Base-by-base conservation (phyloP, 2,113 vertebrate species). In the Phalacrocorax pelagicus region DNA sequence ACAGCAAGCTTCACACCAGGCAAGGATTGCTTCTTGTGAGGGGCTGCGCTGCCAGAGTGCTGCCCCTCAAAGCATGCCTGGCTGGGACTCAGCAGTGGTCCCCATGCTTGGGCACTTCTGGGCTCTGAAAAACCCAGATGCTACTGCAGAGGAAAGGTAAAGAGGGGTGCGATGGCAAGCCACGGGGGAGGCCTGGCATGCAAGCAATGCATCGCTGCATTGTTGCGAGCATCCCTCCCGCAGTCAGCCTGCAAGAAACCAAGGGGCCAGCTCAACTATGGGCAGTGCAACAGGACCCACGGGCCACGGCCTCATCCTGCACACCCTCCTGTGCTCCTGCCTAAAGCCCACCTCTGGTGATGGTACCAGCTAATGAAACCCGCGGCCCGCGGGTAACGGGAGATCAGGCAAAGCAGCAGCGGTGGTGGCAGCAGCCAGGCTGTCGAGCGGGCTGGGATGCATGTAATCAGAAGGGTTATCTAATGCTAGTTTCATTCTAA, bases 401-500 rank as follows among this genome's bases (percentile, higher is more conserved):
- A 75, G 95, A 52, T 65, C 21, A 52, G 49, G 93, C 58, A 61
- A 91, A 72, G 87, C 96, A n/a, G 94, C 34, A 3, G 94, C 8
- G 2, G 80, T 21, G 58, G 95, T 36, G 0, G 91, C 95, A 94
- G 96, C 97, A 97, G 97, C 90, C 95, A 96, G 94, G 69, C 94
- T 94, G 92, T 95, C 47, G 93, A 96, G 96, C 77, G 84, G 97
- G 97, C 96, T 97, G 97, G 98, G 96, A 97, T 94, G 97, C 96
- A 91, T 97, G 97, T 97, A 98, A 98, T 98, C 98, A 97, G 97
- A 98, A 98, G 98, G 97, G 98, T 98, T 98, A 98, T 98, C 98
- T 98, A 98, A 98, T 98, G 98, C 97, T 98, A 98, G 98, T 96
- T 98, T 98, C 98, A 97, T 97, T 98, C 98, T 98, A 98, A 98